A percentile compares a stretch with the other conserved stretches of the same genome.
Evolutionary conservation across 2,113 vertebrate genomes (phyloP).

Genomic region (Hippocampus guttulatus): DNA sequence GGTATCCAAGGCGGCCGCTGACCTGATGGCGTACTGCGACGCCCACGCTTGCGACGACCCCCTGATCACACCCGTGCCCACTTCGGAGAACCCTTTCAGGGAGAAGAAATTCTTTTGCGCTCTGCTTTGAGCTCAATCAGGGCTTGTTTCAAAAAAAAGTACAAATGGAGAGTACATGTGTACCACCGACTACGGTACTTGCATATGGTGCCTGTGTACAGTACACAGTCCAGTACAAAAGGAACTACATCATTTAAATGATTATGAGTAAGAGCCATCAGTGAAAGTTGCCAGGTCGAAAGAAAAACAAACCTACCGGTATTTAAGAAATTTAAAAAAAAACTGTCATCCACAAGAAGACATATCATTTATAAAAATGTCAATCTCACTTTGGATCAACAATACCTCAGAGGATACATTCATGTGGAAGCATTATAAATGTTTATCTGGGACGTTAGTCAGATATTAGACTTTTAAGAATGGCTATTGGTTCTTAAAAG

Average conservation of each 20-base stretch:
- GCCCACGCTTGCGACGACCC: constrained; percentile 87
- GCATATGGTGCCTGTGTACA: constrained; percentile 57
- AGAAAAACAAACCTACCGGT: constrained; percentile 6
- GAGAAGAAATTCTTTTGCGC: constrained; percentile 95
- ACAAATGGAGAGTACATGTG: constrained; percentile 59
- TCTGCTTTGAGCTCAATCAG: constrained; percentile 77
- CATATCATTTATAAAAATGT: neutral
- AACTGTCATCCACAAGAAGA: neutral
- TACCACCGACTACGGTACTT: constrained; percentile 52
- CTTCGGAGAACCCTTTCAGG: constrained; percentile 90
- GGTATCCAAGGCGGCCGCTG: constrained; percentile 92
- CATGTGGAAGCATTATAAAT: neutral
- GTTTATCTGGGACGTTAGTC: neutral
- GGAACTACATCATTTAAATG: constrained; percentile 37
- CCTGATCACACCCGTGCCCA: constrained; percentile 88
- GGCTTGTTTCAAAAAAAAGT: constrained; percentile 40
- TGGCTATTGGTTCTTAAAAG: neutral
- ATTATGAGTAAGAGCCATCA: constrained; percentile 17
- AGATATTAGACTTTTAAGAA: neutral
- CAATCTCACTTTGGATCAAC: neutral
- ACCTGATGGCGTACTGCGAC: constrained; percentile 90
- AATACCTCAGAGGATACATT: neutral
- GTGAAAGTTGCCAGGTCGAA: neutral
- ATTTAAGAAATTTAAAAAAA: constrained; percentile 3
- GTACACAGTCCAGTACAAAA: constrained; percentile 37